These are phyloP conservation scores for Diploscapter pachys DNA, from an alignment of 1,140 invertebrate genomes.

Conservation along the genomic window DNA sequence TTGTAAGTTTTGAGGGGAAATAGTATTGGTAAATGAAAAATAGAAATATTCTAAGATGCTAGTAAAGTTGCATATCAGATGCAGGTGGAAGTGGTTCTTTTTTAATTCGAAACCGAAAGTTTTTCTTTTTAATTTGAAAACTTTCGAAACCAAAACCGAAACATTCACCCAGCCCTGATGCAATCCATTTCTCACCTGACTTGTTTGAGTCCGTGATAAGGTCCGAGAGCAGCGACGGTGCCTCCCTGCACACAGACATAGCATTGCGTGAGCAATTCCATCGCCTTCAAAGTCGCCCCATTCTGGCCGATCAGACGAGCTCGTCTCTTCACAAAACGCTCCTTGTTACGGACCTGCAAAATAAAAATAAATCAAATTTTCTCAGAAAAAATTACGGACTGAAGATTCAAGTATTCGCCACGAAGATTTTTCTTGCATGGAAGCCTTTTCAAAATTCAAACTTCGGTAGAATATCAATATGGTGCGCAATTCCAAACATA, in stretches of 20 bases:
- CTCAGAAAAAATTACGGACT: neutral
- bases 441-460: too few species aligned
- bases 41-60: too few species aligned
- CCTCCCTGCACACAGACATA: conserved; percentile 89
- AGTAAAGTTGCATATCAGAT: too few species aligned
- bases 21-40: too few species aligned
- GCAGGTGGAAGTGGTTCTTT: too few species aligned
- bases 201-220: conserved; percentile 87
- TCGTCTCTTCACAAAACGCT: conserved; percentile 90
- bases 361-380: conserved; percentile 10
- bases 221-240: conserved; percentile 92
- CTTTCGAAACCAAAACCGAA: neutral
- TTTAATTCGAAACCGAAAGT: neutral
- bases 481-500: too few species aligned
- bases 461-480: too few species aligned
- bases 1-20: too few species aligned
- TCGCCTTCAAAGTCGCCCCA: conserved; percentile 92
- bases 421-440: too few species aligned
- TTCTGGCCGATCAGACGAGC: conserved; percentile 92
- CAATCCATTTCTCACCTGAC: conserved; percentile 60
- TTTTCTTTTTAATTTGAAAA: neutral
- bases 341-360: conserved; percentile 70
- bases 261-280: conserved; percentile 94
- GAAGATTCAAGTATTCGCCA: neutral
- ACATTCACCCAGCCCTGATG: neutral